phyloP scores from a whole-genome alignment of 2,797 vertebrate species.

The Cynodonichthys magdalenae region DNA sequence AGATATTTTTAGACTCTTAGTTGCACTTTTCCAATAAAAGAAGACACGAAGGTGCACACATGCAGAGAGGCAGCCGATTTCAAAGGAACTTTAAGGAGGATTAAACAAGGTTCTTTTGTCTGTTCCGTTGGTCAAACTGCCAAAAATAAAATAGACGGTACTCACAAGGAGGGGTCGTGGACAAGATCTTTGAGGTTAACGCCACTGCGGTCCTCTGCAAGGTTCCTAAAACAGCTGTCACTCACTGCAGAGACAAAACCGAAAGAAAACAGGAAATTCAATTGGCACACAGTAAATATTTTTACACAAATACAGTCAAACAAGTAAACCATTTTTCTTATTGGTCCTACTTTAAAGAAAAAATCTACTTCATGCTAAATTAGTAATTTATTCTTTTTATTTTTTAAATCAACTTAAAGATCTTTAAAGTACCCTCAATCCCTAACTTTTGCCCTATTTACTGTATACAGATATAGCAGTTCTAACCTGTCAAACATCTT shows the following conservation, averaged over 20 bases:
- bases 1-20: slow-evolving; percentile 63
- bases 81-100: slow-evolving; percentile 25
- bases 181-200: slow-evolving; percentile 99
- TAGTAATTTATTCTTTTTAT: not conserved
- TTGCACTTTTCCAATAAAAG: slow-evolving; percentile 39
- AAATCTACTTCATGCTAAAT: not conserved
- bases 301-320: not conserved
- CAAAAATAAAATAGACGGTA: slow-evolving; percentile 68
- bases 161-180: slow-evolving; percentile 98
- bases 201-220: slow-evolving; percentile 97
- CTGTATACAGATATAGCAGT: no score
- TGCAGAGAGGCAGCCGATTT: slow-evolving; percentile 24
- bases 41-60: slow-evolving; percentile 25
- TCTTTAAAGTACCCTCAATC: no score
- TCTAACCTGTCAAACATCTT: no score
- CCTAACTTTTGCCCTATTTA: no score
- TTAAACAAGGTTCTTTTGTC: not conserved
- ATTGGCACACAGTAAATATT: slow-evolving; percentile 5
- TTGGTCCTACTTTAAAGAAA: not conserved
- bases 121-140: slow-evolving; percentile 1
- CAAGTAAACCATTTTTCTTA: not conserved
- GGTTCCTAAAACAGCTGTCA: slow-evolving; percentile 99
- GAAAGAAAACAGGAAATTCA: slow-evolving; percentile 31
- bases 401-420: no score
- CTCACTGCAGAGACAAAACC: slow-evolving; percentile 86